Evolutionary conservation across 2,797 vertebrate species (phyloP).

Genomic region (Sebastes paucispinis): DNA sequence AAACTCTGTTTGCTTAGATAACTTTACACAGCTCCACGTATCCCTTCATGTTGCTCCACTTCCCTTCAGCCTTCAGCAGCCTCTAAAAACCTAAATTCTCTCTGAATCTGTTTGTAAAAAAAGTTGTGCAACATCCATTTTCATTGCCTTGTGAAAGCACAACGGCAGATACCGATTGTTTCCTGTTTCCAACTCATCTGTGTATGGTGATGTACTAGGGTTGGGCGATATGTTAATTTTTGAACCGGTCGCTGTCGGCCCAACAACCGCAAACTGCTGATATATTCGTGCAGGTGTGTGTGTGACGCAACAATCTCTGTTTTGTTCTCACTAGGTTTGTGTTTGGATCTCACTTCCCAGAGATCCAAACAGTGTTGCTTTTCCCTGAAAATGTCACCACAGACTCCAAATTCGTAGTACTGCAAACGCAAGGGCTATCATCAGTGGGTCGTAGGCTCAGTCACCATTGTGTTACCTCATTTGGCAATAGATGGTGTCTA

Average conservation of each 20-base stretch:
- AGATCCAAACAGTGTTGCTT: background rate
- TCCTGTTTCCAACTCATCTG: no score
- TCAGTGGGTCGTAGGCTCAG: background rate
- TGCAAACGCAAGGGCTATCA: background rate
- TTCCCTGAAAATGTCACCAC: background rate
- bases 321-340: no score
- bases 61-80: background rate
- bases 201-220: no score
- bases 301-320: no score
- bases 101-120: background rate
- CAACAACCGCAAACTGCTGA: no score
- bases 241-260: no score
- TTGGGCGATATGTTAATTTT: no score
- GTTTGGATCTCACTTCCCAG: background rate
- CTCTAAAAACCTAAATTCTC: background rate
- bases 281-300: no score
- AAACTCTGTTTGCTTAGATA: background rate
- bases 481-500: background rate
- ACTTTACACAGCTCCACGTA: background rate
- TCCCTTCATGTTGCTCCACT: background rate
- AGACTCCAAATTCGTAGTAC: background rate
- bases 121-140: background rate
- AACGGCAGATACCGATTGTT: background rate
- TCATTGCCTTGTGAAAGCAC: background rate
- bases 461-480: background rate